Conservation (phyloP, 2,797 vertebrate species). For the Discoglossus pictus region DNA sequence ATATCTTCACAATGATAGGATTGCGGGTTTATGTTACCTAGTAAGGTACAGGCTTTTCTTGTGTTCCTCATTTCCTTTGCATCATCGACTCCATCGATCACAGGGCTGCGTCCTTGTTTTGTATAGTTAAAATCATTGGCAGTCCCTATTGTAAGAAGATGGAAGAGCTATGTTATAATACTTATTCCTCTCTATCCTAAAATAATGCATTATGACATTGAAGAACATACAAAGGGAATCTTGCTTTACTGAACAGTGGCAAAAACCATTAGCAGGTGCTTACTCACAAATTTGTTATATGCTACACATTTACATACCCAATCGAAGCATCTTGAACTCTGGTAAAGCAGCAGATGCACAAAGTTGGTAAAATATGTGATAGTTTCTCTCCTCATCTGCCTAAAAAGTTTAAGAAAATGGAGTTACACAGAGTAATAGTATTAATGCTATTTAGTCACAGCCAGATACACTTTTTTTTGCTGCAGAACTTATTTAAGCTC, state of each 20-base stretch:
- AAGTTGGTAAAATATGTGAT: constrained; percentile 97
- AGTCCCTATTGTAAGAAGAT: constrained; percentile 68
- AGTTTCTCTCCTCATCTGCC: constrained; percentile 98
- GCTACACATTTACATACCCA: constrained; percentile 72
- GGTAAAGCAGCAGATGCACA: constrained; percentile 91
- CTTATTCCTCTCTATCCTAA: no score
- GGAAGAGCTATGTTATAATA: no score
- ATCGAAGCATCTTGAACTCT: constrained; percentile 85
- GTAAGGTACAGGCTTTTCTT: constrained; percentile 85
- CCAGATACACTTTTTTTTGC: neutral
- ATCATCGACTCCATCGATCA: constrained; percentile 91
- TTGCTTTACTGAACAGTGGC: no score
- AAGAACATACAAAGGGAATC: no score
- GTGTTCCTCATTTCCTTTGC: constrained; percentile 88
- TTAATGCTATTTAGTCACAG: constrained; percentile 16
- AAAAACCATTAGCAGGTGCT: no score
- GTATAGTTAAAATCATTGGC: constrained; percentile 90
- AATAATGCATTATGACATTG: no score
- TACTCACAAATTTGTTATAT: neutral
- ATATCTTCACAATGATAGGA: no score
- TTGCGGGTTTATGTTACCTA: constrained; percentile 73
- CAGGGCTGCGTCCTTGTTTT: constrained; percentile 86
- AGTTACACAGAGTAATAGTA: constrained; percentile 22
- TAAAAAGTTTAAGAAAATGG: constrained; percentile 65
- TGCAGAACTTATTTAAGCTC: no score